Evolutionary conservation across 1,140 invertebrate genomes (phyloP), one percentile per base, ranked within the genome.

Genomic region (Bombus confusus): DNA sequence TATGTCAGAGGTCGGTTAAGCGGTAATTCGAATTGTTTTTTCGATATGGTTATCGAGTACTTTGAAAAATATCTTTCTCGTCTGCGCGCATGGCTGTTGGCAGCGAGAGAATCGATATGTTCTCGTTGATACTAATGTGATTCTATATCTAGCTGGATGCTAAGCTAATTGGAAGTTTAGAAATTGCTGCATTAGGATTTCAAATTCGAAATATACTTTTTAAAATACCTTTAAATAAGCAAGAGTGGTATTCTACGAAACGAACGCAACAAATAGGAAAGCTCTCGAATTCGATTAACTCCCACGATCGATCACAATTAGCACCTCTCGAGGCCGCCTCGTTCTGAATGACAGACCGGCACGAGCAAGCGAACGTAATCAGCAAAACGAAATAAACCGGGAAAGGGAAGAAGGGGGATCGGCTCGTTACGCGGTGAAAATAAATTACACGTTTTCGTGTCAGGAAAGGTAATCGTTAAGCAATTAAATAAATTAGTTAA

Each of bases 401-500:
- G 8, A 8, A 3, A 41, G n/a, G 15, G 13, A n/a, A 10, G 39
- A 31, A 12, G 75, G 31, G 52, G 28, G 39, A 72, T 59, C 76
- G 68, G 68, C 76, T 85, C 57, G 77, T 85, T 80, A 72, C 77
- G 28, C 39, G 73, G 68, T 41, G 69, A 80, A 85, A 80, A 85
- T 80, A 85, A 85, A 85, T 80, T 80, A 85, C 68, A 80, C 72
- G 68, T 59, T 80, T 71, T 34, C 83, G 43, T 59, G 77, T 28
- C 77, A 41, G 39, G 52, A 22, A 66, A 72, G 83, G 83, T 80
- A 85, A 85, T 85, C 83, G 77, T 85, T 72, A 80, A 72, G 77
- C 59, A 85, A 85, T 85, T 85, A 85, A 85, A 85, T 85, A 85
- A 85, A 85, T 80, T 85, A 85, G 77, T 80, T 85, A 85, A 85